Base-by-base conservation (phyloP, 2,113 vertebrate species). In the Isurus oxyrinchus region DNA sequence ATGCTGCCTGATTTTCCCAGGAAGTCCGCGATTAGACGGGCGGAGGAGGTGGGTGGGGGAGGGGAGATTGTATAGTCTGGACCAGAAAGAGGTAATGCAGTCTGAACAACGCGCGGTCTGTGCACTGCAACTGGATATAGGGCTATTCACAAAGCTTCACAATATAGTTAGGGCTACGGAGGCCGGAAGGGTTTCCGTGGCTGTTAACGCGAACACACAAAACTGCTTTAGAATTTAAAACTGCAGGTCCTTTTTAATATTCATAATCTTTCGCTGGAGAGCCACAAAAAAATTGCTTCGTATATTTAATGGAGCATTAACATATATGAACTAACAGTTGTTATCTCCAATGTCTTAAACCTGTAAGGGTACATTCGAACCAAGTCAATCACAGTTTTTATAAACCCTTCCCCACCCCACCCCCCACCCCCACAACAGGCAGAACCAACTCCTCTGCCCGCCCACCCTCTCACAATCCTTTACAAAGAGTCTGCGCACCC, bases 1-100 rank as follows among this genome's bases (percentile, higher is more conserved):
- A 72, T 53, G 66, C 94, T 1, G 94, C 66, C 61, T 67, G 66
- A 95, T 95, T 95, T 95, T 59, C 63, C 66, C 66, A 72, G 94
- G 94, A 95, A 95, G 94, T 95, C 40, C 94, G 44, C 63, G 94
- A 95, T 72, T 53, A 95, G 94, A 53, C 94, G 21, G 91, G 21
- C 35, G 57, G 31, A 19, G 94, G 94, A 66, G 19, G 94, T 5
- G 13, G 91, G 57, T 5, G 57, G n/a, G 94, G 94, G 94, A 49
- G 16, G 94, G 94, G 94, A 95, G 63, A 14, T 19, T 53, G 94
- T 72, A 31, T 69, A 25, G 61, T 95, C 94, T 72, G 90, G 90
- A 94, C 57, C 90, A 94, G 90, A 63, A 27, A 95, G 94, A 72
- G 63, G 44, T 95, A 44, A 49, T 49, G 40, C 63, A 27, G 19